Evolutionary conservation across 2,113 vertebrate species (phyloP).

Genomic region (Speoplatyrhinus poulsoni): DNA sequence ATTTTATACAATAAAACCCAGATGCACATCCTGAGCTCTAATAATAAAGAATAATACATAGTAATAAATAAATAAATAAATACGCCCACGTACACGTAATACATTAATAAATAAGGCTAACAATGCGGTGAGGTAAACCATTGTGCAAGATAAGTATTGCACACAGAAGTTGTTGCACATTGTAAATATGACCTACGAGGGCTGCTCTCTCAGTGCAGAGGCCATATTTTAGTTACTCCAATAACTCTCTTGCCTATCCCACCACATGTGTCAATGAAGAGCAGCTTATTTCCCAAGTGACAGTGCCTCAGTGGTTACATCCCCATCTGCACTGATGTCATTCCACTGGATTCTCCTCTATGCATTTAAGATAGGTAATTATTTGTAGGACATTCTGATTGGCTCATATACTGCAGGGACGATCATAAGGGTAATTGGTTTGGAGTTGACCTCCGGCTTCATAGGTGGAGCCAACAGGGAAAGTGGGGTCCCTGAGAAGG

Average conservation of each 20-base stretch:
- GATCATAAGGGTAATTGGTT: slow-evolving; percentile 29
- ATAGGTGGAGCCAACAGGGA: slow-evolving; percentile 42
- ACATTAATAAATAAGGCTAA: no score
- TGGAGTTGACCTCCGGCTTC: slow-evolving; percentile 48
- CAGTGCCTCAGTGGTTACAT: slow-evolving; percentile 46
- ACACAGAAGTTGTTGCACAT: no score
- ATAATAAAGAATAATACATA: no score
- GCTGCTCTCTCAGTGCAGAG: no score
- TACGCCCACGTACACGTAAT: no score
- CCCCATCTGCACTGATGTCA: slow-evolving; percentile 32
- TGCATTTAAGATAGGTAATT: slow-evolving; percentile 32
- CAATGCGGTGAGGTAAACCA: no score
- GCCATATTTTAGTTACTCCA: slow-evolving; percentile 20
- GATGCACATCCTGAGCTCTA: no score
- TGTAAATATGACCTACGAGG: no score
- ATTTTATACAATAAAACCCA: no score
- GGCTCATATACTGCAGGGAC: neutral
- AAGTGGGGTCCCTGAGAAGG: slow-evolving; percentile 5
- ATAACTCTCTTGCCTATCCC: slow-evolving; percentile 29
- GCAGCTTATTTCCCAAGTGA: slow-evolving; percentile 9
- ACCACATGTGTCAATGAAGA: slow-evolving; percentile 25
- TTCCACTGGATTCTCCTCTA: slow-evolving; percentile 32
- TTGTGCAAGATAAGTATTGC: no score
- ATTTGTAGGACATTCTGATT: slow-evolving; percentile 18
- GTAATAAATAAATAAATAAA: no score